Base-by-base conservation (phyloP, 1,140 invertebrate genomes). In the Liolophura sinensis region DNA sequence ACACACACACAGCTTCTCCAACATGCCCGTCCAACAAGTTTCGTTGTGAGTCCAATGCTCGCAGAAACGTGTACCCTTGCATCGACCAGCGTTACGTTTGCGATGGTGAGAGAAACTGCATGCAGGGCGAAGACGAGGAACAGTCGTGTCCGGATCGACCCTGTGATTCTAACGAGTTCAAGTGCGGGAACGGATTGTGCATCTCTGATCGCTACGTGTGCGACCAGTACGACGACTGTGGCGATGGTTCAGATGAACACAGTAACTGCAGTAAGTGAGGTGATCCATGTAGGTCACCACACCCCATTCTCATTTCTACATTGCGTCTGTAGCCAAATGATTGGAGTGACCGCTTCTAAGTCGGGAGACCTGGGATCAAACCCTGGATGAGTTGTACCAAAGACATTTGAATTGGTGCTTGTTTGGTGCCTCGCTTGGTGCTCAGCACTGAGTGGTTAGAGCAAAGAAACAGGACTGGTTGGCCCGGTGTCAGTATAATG, bases 11-110 rank as follows among this genome's bases (percentile, higher is more conserved):
- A 40, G 31, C 31, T 40, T 40, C 31, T 9, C 31, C 31, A 52
- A 70, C 74, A 0, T 81, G 79, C 47, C 75, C 73, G 7, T 66
- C 72, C 0, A 70, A 76, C 70, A 73, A 72, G 5, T 81, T 81
- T 52, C 73, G 72, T 1, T 81, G 78, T 66, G 49, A 70, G 62
- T 78, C 78, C 51, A 92, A 92, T 76, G 82, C 84, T 0, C 92
- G 91, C 76, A 88, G 89, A 31, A 86, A 85, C 49, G 85, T 81
- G 1, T 75, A 74, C 16, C 80, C 83, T 16, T 86, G 85, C 68
- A 81, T 86, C 48, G 76, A 76, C 18, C 47, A 64, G 11, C 31
- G 64, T 0, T 69, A 75, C 59, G 71, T 82, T 7, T 87, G 86
- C 74, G 82, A 86, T 67, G 82, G 84, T 3, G 71, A 79, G 14